These are phyloP conservation scores for Latheticus oryzae DNA, from an alignment of 2,888 invertebrate genomes.

Conservation along the genomic window DNA sequence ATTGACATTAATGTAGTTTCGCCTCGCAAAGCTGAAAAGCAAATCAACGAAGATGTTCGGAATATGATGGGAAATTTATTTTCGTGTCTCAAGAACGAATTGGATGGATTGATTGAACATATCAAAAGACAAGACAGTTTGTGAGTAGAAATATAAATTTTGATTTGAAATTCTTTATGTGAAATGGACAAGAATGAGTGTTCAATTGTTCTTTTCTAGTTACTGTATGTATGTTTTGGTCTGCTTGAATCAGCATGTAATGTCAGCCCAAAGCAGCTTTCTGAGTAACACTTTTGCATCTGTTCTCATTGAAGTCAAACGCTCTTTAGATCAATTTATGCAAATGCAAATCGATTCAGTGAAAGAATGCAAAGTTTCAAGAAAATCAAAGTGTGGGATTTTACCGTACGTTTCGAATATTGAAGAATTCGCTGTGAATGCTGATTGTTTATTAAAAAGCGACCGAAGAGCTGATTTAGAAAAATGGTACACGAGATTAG, in stretches of 20 bases:
- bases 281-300: slow-evolving; percentile 89
- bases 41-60: slow-evolving; percentile 82
- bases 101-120: slow-evolving; percentile 86
- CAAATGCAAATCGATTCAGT: slow-evolving; percentile 84
- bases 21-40: slow-evolving; percentile 74
- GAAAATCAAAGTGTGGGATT: slow-evolving; percentile 87
- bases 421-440: slow-evolving; percentile 87
- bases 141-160: slow-evolving; percentile 70
- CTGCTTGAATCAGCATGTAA: slow-evolving; percentile 90
- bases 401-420: slow-evolving; percentile 90
- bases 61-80: slow-evolving; percentile 92
- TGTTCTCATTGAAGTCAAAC: slow-evolving; percentile 86
- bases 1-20: slow-evolving; percentile 56
- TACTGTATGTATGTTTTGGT: slow-evolving; percentile 95
- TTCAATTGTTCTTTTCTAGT: slow-evolving; percentile 67
- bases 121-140: slow-evolving; percentile 91
- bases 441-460: slow-evolving; percentile 90
- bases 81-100: slow-evolving; percentile 86
- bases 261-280: slow-evolving; percentile 90
- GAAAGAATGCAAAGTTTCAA: slow-evolving; percentile 79
- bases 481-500: slow-evolving; percentile 87
- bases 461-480: slow-evolving; percentile 91
- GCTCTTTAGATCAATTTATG: slow-evolving; percentile 93
- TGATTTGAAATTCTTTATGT: too few relatives aligned
- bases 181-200: too few relatives aligned